Evolutionary conservation across 2,888 invertebrate genomes (phyloP).

Genomic region (Ellobium chinense): DNA sequence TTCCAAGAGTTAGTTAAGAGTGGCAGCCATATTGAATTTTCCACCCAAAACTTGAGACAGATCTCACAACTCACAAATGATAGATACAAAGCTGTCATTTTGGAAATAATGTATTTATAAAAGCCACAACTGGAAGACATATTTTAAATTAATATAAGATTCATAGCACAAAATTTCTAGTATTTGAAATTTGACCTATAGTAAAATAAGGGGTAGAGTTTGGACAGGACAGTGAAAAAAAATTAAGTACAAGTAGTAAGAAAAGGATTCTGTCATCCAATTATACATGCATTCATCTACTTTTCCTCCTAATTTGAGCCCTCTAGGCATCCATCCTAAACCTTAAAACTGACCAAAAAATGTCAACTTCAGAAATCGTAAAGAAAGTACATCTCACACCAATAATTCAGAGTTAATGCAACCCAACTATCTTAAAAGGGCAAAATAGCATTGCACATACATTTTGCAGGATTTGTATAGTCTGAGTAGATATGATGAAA

Average conservation of each 20-base stretch:
- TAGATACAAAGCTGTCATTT: neutral
- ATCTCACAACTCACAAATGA: neutral
- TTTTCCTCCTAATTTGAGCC: neutral
- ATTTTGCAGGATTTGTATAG: neutral
- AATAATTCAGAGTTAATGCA: neutral
- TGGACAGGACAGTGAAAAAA: neutral
- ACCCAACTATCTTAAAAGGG: neutral
- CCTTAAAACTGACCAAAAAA: neutral
- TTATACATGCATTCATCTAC: neutral
- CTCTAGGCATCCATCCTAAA: neutral
- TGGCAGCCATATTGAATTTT: neutral
- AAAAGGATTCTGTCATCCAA: neutral
- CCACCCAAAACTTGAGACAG: neutral
- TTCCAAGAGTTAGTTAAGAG: neutral
- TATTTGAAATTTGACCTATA: neutral
- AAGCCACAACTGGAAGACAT: neutral
- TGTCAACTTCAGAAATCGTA: neutral
- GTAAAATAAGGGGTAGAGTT: neutral
- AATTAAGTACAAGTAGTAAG: neutral
- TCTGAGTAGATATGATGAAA: neutral
- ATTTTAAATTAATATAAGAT: neutral
- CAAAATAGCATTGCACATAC: neutral
- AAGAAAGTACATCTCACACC: neutral
- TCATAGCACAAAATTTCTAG: neutral
- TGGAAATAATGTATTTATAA: neutral